Percentiles rank a stretch among this genome's conserved stretches.
Evolutionary conservation across 2,888 invertebrate genomes (phyloP).

Genomic region (Orchesella flavescens): DNA sequence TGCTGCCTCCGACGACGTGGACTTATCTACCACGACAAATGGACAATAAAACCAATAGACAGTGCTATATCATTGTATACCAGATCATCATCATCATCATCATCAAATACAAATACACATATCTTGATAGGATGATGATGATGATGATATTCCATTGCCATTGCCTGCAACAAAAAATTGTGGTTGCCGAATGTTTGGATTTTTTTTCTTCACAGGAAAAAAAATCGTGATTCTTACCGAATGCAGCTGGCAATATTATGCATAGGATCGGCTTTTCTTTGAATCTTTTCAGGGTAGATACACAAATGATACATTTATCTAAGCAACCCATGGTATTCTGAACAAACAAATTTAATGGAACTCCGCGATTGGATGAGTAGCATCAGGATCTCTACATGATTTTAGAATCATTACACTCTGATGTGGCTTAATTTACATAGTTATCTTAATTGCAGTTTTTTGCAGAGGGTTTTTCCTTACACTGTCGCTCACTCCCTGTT

Average conservation of each 20-base stretch:
- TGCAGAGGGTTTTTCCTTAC: slow-evolving; percentile 21
- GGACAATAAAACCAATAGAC: slow-evolving; percentile 14
- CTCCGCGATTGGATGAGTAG: neutral
- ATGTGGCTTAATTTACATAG: slow-evolving; percentile 54
- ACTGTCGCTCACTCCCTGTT: slow-evolving; percentile 8
- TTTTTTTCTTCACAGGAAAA: slow-evolving; percentile 31
- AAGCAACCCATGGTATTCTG: neutral
- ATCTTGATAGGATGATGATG: neutral
- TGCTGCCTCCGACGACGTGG: neutral
- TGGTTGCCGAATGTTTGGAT: neutral
- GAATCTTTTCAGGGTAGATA: slow-evolving; percentile 44
- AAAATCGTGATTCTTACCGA: slow-evolving; percentile 48
- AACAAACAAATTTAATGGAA: slow-evolving; percentile 19
- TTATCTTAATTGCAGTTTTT: slow-evolving; percentile 62
- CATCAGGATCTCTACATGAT: slow-evolving; percentile 22
- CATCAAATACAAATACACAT: neutral
- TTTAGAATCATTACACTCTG: slow-evolving; percentile 27
- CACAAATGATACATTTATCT: slow-evolving; percentile 43
- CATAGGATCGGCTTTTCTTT: slow-evolving; percentile 53
- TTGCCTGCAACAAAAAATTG: neutral
- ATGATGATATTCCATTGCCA: too few relatives aligned
- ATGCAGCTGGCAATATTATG: slow-evolving; percentile 19
- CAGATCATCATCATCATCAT: too few relatives aligned
- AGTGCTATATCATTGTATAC: neutral
- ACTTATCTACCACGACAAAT: slow-evolving; percentile 4